phyloP scores from a whole-genome alignment of 1,140 invertebrate species.

The Zaprionus lachaisei region DNA sequence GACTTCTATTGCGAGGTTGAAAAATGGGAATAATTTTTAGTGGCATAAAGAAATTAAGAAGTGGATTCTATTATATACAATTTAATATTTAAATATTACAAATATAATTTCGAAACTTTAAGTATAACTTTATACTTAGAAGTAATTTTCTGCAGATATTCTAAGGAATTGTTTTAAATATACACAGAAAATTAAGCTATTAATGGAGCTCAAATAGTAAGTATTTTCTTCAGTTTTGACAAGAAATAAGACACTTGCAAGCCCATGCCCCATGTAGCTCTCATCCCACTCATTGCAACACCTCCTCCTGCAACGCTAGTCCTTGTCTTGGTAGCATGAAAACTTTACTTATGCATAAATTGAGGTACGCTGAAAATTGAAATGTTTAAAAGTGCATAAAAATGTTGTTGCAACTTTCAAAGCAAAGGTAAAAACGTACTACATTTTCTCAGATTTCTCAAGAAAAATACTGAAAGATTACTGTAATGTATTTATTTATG shows the following conservation, averaged over 20 bases:
- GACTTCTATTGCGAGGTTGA: not conserved
- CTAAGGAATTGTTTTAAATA: no score
- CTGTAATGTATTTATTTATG: constrained; percentile 19
- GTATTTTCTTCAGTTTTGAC: no score
- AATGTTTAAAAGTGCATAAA: constrained; percentile 81
- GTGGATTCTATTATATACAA: no score
- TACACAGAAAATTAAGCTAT: no score
- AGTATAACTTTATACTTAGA: constrained; percentile 11
- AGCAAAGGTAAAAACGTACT: constrained; percentile 2
- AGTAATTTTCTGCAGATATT: no score
- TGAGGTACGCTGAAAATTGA: constrained; percentile 63
- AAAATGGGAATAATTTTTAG: not conserved
- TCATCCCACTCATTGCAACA: not conserved
- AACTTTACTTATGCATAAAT: constrained; percentile 80
- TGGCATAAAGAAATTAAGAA: not conserved
- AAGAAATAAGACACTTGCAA: constrained; percentile 19
- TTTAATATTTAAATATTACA: no score
- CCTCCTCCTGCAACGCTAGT: not conserved
- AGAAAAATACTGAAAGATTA: not conserved
- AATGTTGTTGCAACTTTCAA: constrained; percentile 75
- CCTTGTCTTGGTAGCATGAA: constrained; percentile 18
- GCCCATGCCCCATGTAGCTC: constrained; percentile 9
- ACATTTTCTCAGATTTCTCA: not conserved
- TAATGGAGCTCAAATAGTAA: no score
- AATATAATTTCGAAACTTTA: not conserved